Conservation (phyloP, 2,113 vertebrate genomes). For the Nycticorax nycticorax region DNA sequence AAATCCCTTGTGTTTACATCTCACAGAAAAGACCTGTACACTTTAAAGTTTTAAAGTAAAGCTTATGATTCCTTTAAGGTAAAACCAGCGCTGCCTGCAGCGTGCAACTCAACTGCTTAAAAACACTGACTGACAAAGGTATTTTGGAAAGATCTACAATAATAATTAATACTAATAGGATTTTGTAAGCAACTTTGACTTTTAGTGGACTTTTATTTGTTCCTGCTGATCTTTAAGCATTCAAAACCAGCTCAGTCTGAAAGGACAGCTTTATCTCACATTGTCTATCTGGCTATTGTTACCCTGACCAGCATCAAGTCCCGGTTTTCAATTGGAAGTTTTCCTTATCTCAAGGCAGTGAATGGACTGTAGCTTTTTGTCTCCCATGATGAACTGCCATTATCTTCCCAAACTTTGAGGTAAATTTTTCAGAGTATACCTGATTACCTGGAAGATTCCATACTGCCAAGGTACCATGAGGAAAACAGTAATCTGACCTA, state of each 20-base stretch:
- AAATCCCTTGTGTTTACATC: slow-evolving; percentile 56
- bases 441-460: neutral
- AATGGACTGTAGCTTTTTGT: neutral
- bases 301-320: neutral
- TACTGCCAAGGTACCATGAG: neutral
- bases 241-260: slow-evolving; percentile 4
- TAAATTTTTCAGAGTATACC: neutral
- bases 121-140: slow-evolving; percentile 27
- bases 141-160: slow-evolving; percentile 19
- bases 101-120: neutral
- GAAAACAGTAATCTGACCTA: neutral
- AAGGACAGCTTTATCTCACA: slow-evolving; percentile 3
- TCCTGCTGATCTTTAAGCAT: neutral
- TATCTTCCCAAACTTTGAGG: neutral
- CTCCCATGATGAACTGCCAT: neutral
- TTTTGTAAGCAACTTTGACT: neutral
- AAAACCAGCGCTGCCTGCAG: slow-evolving; percentile 42
- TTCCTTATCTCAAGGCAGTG: neutral
- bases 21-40: slow-evolving; percentile 20
- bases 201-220: slow-evolving; percentile 3
- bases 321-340: neutral
- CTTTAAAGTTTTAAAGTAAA: slow-evolving; percentile 60
- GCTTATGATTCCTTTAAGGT: slow-evolving; percentile 53
- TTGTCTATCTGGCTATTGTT: neutral
- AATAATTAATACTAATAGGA: slow-evolving; percentile 43